Percentiles rank a stretch among this genome's conserved stretches.
These are phyloP conservation scores for Forbesichthys papilliferus DNA, from an alignment of 2,113 vertebrate genomes.

Conservation along the genomic window DNA sequence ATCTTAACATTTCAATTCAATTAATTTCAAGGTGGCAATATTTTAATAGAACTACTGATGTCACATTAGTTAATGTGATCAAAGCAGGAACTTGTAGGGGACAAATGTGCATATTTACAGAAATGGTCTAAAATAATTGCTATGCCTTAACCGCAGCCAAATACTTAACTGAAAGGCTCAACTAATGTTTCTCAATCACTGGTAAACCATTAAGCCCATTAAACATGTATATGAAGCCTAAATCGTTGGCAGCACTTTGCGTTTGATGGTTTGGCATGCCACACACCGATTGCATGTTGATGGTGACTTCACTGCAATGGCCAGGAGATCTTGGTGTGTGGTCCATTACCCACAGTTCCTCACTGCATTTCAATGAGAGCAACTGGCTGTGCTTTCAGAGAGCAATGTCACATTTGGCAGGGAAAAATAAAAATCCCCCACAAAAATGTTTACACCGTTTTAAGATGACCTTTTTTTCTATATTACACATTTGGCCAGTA, in stretches of 20 bases:
- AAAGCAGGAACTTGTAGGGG: not conserved
- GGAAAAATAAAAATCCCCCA: not conserved
- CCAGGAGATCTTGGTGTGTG: conserved; percentile 59
- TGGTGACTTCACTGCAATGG: conserved; percentile 17
- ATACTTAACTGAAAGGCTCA: no score
- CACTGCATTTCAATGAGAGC: not conserved
- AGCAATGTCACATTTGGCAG: not conserved
- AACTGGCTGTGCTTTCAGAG: not conserved
- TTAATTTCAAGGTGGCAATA: not conserved
- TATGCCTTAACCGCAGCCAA: no score
- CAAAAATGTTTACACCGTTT: not conserved
- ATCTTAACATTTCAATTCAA: not conserved
- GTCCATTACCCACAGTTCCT: conserved; percentile 52
- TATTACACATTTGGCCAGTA: not conserved
- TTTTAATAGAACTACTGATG: not conserved
- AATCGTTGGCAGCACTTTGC: not conserved
- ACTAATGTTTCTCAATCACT: no score
- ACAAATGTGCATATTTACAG: not conserved
- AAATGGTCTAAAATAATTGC: no score
- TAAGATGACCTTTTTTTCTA: not conserved
- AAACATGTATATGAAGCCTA: not conserved
- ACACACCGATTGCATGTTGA: no score
- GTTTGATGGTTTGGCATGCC: not conserved
- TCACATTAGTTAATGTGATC: not conserved
- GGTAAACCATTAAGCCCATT: not conserved